Conservation (phyloP, 2,888 invertebrate genomes). For the Trissolcus brochymenae region DNA sequence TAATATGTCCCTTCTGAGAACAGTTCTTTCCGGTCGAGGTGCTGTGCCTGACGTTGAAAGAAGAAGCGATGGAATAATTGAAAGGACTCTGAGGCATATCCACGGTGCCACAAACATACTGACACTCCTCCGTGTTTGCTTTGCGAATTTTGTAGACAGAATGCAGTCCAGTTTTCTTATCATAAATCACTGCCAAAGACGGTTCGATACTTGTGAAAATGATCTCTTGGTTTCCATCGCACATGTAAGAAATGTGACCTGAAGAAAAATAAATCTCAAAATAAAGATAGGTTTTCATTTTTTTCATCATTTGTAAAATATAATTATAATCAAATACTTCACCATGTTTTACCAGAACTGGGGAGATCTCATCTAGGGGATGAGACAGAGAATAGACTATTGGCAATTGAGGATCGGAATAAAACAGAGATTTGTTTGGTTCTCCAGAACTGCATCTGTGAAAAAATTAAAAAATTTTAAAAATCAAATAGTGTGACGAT, state of each 20-base stretch:
- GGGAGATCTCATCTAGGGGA: constrained; percentile 93
- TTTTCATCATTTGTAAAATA: not conserved
- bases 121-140: constrained; percentile 85
- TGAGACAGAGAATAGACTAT: constrained; percentile 91
- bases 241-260: constrained; percentile 76
- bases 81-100: constrained; percentile 68
- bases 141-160: constrained; percentile 89
- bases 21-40: constrained; percentile 65
- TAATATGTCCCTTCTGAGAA: constrained; percentile 66
- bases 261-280: constrained; percentile 28
- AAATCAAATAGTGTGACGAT: too few relatives aligned
- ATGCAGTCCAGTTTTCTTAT: constrained; percentile 86
- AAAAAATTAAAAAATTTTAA: constrained; percentile 9
- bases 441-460: constrained; percentile 68
- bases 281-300: not conserved
- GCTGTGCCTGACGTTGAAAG: constrained; percentile 64
- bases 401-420: constrained; percentile 78
- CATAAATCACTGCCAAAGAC: constrained; percentile 89
- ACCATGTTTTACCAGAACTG: constrained; percentile 85
- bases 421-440: constrained; percentile 64
- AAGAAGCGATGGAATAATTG: constrained; percentile 67
- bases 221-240: constrained; percentile 80
- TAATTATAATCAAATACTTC: constrained; percentile 2
- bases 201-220: constrained; percentile 87
- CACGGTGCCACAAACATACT: constrained; percentile 78